Conservation (phyloP, 2,113 vertebrate genomes). For the Coptodon rendalli region DNA sequence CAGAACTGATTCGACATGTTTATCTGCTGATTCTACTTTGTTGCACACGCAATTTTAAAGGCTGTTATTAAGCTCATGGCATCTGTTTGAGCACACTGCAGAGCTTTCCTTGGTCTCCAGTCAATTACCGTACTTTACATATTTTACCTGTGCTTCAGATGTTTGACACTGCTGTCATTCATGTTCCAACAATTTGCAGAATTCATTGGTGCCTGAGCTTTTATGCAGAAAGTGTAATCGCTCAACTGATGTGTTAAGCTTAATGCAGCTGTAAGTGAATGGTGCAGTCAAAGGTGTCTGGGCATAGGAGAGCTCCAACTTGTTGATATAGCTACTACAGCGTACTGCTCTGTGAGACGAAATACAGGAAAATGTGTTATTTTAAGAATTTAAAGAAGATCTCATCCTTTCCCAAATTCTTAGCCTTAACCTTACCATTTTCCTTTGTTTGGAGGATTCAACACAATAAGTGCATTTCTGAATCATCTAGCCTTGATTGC, state of each 20-base stretch:
- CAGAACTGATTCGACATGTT: slow-evolving; percentile 45
- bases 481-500: neutral
- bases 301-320: neutral
- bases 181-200: neutral
- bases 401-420: neutral
- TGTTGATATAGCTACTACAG: neutral
- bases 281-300: neutral
- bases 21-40: slow-evolving; percentile 38
- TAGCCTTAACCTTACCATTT: neutral
- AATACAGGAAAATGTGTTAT: neutral
- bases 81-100: neutral
- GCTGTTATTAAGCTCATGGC: neutral
- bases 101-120: neutral
- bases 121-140: neutral
- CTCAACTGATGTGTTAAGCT: neutral
- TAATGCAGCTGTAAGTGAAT: neutral
- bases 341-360: neutral
- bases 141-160: neutral
- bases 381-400: neutral
- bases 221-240: neutral
- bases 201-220: neutral
- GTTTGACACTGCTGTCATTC: neutral
- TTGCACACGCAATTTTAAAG: neutral
- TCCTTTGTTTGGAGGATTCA: neutral
- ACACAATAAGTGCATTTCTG: neutral